These are phyloP conservation scores for Neofelis nebulosa DNA, from an alignment of 2,113 vertebrate species.

Conservation along the genomic window DNA sequence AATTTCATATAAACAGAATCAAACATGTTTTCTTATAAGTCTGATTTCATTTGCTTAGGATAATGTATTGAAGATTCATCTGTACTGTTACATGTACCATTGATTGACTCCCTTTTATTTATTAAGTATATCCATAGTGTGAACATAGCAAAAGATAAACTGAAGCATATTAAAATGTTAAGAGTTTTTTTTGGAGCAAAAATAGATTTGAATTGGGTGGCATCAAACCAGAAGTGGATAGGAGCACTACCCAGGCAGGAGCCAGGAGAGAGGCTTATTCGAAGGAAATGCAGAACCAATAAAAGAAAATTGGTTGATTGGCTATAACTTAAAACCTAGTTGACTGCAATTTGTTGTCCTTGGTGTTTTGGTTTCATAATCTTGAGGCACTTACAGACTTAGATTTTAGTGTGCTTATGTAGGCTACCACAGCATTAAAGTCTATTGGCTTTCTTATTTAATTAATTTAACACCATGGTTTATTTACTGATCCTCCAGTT, in stretches of 20 bases:
- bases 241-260: neutral
- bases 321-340: neutral
- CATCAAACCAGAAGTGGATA: neutral
- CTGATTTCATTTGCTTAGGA: neutral
- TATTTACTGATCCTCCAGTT: neutral
- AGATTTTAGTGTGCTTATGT: neutral
- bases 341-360: neutral
- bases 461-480: neutral
- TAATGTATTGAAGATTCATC: neutral
- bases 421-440: neutral
- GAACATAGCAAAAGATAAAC: neutral
- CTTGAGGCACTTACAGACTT: neutral
- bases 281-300: neutral
- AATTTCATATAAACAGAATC: neutral
- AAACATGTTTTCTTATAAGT: neutral
- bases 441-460: neutral
- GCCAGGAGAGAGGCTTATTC: neutral
- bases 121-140: neutral
- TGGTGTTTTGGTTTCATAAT: neutral
- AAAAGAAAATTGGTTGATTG: neutral
- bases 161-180: neutral
- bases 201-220: neutral
- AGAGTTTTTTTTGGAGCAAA: neutral
- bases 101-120: neutral
- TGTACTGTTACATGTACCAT: neutral